phyloP scores from a whole-genome alignment of 2,797 vertebrate genomes.

The Pangasius larnaudii region DNA sequence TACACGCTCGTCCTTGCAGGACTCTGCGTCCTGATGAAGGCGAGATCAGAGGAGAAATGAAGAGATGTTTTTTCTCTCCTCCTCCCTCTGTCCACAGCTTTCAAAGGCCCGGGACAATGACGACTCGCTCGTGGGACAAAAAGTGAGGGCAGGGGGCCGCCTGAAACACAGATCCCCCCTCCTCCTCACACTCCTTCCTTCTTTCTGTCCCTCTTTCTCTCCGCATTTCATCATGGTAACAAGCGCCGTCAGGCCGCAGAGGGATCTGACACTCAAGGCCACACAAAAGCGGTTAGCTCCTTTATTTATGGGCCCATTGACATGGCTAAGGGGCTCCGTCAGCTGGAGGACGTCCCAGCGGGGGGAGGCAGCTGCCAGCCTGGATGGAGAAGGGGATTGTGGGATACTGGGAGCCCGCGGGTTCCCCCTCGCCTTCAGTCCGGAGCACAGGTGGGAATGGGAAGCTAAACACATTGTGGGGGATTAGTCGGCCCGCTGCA shows the following conservation, averaged over 20 bases:
- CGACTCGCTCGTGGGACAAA: constrained; percentile 76
- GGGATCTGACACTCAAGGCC: constrained; percentile 74
- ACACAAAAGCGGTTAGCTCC: constrained; percentile 81
- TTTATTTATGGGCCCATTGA: constrained; percentile 85
- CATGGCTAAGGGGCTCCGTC: constrained; percentile 80
- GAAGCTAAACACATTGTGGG: constrained; percentile 80
- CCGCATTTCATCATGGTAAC: constrained; percentile 84
- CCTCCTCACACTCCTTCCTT: constrained; percentile 67
- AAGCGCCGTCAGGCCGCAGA: constrained; percentile 78
- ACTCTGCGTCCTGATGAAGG: constrained; percentile 73
- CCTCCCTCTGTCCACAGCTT: constrained; percentile 63
- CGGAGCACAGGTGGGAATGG: constrained; percentile 80
- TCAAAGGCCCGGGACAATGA: constrained; percentile 75
- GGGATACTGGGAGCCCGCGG: constrained; percentile 70
- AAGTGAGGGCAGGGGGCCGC: constrained; percentile 68
- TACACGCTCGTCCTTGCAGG: constrained; percentile 80
- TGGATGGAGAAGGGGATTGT: constrained; percentile 70
- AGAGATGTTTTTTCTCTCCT: constrained; percentile 79
- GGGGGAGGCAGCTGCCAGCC: constrained; percentile 82
- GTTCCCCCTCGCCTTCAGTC: constrained; percentile 61
- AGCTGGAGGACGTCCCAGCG: constrained; percentile 81
- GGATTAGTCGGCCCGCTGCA: constrained; percentile 72
- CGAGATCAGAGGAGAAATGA: constrained; percentile 76
- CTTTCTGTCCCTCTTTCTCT: constrained; percentile 69
- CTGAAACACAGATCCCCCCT: constrained; percentile 74